These are phyloP conservation scores for Amphibalanus amphitrite DNA, from an alignment of 1,140 invertebrate species.

Conservation along the genomic window DNA sequence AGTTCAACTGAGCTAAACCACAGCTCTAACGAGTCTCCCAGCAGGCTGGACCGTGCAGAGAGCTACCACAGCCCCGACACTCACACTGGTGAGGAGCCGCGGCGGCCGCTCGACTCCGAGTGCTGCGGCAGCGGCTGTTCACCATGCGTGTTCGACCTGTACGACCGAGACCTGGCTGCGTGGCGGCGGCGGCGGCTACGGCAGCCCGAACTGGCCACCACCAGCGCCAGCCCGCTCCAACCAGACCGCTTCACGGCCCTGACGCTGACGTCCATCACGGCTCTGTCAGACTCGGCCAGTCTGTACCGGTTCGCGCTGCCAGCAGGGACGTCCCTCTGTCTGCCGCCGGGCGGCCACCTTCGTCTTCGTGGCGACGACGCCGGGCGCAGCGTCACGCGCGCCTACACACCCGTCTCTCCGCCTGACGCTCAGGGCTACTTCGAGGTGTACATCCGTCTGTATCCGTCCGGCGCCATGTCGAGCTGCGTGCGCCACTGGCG, in stretches of 20 bases:
- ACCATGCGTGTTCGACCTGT: slow-evolving; percentile 8
- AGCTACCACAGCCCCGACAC: no score
- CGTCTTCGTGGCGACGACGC: neutral
- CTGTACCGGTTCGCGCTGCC: slow-evolving; percentile 6
- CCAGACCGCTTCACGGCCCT: slow-evolving; percentile 4
- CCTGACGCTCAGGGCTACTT: neutral
- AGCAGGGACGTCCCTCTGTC: neutral
- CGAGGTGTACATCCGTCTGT: neutral
- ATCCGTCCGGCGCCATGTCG: neutral
- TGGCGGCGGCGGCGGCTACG: slow-evolving; percentile 1
- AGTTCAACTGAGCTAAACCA: no score
- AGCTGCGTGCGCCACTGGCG: neutral
- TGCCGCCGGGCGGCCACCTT: slow-evolving; percentile 3
- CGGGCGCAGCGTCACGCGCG: neutral
- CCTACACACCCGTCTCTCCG: neutral
- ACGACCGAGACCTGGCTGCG: slow-evolving; percentile 5
- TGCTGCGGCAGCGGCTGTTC: slow-evolving; percentile 9
- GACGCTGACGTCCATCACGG: neutral
- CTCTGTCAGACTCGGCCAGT: neutral
- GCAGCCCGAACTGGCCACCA: no score
- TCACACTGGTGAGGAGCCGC: neutral
- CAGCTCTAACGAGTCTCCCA: no score
- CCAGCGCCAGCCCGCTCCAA: neutral
- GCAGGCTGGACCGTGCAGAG: no score
- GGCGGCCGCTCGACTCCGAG: slow-evolving; percentile 4